These are phyloP conservation scores for Orientallactaga bullata DNA, from an alignment of 2,113 vertebrate species.

Conservation along the genomic window DNA sequence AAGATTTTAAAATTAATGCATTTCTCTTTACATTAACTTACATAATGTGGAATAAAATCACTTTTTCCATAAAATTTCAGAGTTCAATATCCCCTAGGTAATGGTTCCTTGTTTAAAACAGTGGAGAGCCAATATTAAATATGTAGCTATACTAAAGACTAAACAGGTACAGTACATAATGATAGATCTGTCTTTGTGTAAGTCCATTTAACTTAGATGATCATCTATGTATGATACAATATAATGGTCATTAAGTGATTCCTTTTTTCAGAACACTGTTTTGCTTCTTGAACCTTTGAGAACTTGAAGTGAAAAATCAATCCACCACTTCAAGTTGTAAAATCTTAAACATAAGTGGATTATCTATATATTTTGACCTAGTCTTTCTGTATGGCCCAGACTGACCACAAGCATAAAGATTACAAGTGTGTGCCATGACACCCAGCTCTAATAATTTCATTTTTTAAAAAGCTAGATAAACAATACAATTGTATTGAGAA, in stretches of 20 bases:
- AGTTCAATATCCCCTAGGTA: background rate
- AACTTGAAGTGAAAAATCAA: background rate
- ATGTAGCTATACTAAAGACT: background rate
- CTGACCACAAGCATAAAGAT: too few species aligned
- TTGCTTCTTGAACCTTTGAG: background rate
- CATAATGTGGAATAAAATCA: background rate
- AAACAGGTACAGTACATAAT: background rate
- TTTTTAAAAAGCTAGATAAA: too few species aligned
- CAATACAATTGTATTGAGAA: too few species aligned
- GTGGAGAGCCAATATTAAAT: background rate
- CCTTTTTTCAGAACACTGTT: background rate
- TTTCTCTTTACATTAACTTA: background rate
- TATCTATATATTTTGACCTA: background rate
- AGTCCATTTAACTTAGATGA: background rate
- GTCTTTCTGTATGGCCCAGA: background rate
- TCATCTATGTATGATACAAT: background rate
- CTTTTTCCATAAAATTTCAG: background rate
- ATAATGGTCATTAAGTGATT: background rate
- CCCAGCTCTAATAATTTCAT: background rate
- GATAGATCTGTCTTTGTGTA: background rate
- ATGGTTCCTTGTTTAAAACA: background rate
- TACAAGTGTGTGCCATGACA: background rate
- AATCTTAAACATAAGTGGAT: background rate
- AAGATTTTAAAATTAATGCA: constrained; percentile 3
- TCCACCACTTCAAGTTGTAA: background rate